Conservation (phyloP, 1,140 invertebrate genomes). For the Pteromalus puparum region DNA sequence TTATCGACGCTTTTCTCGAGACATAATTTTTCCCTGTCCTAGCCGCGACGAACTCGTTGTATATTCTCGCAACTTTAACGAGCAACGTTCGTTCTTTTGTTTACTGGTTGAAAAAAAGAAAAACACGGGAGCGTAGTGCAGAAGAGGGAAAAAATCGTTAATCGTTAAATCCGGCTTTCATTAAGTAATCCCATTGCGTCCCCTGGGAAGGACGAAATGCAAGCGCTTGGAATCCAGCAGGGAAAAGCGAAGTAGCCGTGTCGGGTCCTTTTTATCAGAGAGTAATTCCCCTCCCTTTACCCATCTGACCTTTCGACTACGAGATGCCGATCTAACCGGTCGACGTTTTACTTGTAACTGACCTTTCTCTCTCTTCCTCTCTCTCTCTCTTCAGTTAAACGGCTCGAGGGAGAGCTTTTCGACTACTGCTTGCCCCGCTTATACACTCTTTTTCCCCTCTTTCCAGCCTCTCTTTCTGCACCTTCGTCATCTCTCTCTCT, state of each 20-base stretch:
- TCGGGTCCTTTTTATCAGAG: constrained; percentile 16
- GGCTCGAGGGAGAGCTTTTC: background rate
- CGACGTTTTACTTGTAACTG: constrained; percentile 30
- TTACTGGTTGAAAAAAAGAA: no score
- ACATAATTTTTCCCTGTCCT: no score
- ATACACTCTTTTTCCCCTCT: background rate
- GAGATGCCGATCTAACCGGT: constrained; percentile 1
- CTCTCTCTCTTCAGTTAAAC: background rate
- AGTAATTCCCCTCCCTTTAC: background rate
- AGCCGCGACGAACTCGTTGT: no score
- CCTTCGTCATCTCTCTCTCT: background rate
- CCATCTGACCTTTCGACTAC: background rate
- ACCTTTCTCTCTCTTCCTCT: background rate
- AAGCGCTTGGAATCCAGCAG: background rate
- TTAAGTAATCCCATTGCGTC: constrained; percentile 1
- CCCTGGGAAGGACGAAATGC: background rate
- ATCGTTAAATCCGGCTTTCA: background rate
- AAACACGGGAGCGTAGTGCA: no score
- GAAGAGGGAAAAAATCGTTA: background rate
- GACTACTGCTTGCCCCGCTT: background rate
- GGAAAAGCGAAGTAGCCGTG: background rate
- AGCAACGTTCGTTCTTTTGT: no score
- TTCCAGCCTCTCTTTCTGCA: background rate
- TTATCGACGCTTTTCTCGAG: no score
- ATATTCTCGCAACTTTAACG: no score